Base-by-base conservation (phyloP, 1,140 invertebrate species). In the Paramacrobiotus metropolitanus region DNA sequence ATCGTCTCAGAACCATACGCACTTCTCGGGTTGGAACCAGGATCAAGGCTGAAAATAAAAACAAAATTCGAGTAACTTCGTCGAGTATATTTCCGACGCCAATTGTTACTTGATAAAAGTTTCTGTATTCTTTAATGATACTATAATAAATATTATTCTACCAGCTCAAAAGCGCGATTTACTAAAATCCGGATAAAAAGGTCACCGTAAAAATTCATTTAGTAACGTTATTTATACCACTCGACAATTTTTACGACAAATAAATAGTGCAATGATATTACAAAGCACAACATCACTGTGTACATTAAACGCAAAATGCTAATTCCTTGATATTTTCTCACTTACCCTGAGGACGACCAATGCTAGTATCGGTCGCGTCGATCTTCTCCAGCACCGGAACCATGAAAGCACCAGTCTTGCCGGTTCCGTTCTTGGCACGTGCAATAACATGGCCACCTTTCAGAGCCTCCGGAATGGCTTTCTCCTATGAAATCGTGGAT, bases 341-440 rank as follows among this genome's bases (percentile, higher is more conserved):
- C 61, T 63, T 70, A 80, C 79, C 80, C 82, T 97, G 93, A 73
- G 72, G 66, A 62, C 66, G 66, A 67, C 72, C 65, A 31, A 93
- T 93, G 71, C 78, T 79, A 75, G 88, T 83, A 79, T 86, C 84
- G 70, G 79, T 82, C 44, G 86, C 79, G 76, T 97, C 89, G 65
- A 96, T 86, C 72, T 83, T 79, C 80, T 99, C 92, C 72, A 99
- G 76, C 65, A 96, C 86, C 66, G 95, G 95, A 76, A 99, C 98
- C 68, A 87, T 89, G 73, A 98, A 99, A 65, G 95, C 95, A 70
- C 95, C 95, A 69, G 95, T 99, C 80, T 99, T 99, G 66, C 95
- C 95, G 66, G 94, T 99, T 64, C 95, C 95, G 77, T 99, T 99
- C 77, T 99, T 99, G 62, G 95, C 95, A 73, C 95, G 80, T 60